Evolutionary conservation across 2,888 invertebrate species (phyloP).

Genomic region (Cheilosia soror): DNA sequence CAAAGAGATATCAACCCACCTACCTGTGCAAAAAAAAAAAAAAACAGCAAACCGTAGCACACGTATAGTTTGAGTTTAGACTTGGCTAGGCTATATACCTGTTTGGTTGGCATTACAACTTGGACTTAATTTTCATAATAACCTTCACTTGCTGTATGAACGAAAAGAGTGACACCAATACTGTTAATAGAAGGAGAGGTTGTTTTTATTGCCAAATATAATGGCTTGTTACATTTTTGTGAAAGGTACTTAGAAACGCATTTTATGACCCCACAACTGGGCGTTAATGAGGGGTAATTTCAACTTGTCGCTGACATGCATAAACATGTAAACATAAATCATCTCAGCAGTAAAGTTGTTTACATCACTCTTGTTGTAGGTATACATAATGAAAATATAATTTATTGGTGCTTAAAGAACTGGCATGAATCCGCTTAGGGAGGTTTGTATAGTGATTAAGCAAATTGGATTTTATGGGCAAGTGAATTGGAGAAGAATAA

Average conservation of each 20-base stretch:
- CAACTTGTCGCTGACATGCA: slow-evolving; percentile 15
- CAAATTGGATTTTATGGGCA: too few species aligned
- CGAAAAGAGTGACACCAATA: slow-evolving; percentile 42
- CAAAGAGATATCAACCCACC: slow-evolving; percentile 63
- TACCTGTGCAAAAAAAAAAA: slow-evolving; percentile 33
- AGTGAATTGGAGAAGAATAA: too few species aligned
- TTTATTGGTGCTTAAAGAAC: too few species aligned
- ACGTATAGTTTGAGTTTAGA: slow-evolving; percentile 22
- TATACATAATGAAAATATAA: too few species aligned
- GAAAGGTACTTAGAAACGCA: slow-evolving; percentile 13
- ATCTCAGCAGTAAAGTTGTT: slow-evolving; percentile 36
- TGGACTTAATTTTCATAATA: slow-evolving; percentile 69
- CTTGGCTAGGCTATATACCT: slow-evolving; percentile 42
- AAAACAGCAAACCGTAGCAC: slow-evolving; percentile 17
- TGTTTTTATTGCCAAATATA: slow-evolving; percentile 9
- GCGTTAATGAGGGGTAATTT: slow-evolving; percentile 62
- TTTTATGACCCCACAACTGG: slow-evolving; percentile 61
- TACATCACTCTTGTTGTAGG: slow-evolving; percentile 7
- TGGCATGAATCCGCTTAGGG: too few species aligned
- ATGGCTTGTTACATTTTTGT: slow-evolving; percentile 36
- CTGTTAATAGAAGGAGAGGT: slow-evolving; percentile 29
- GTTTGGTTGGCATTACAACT: slow-evolving; percentile 59
- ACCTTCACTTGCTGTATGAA: slow-evolving; percentile 55
- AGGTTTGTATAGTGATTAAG: too few species aligned
- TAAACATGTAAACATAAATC: slow-evolving; percentile 38